Evolutionary conservation across 2,888 invertebrate genomes (phyloP), one percentile per base, ranked within the genome.

Genomic region (Ornithoptera alexandrae): DNA sequence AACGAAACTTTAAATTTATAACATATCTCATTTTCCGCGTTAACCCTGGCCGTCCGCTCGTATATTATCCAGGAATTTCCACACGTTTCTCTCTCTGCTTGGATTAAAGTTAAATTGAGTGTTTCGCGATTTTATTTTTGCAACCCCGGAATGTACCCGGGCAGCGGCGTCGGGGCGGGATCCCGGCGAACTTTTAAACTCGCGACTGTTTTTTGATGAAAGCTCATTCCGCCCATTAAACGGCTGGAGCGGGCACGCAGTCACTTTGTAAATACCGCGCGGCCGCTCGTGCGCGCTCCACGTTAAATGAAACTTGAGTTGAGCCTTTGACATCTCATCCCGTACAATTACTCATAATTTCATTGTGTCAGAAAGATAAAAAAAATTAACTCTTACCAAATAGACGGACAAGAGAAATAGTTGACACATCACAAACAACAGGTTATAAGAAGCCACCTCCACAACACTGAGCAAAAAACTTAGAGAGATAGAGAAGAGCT

Each of bases 61-160:
- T 70, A 70, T 64, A 60, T 63, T 53, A 65, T 60, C 64, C 72
- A 46, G 69, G 72, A 70, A 70, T 72, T 71, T 72, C 68, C 59
- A 63, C 69, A 69, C 72, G 71, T 65, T 70, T 59, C 65, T 63
- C 68, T 46, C 46, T 67, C 62, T 67, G 67, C 67, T 60, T 18
- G 69, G 71, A 72, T 68, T 73, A 65, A 70, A 71, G 69, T 71
- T 73, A 69, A 71, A 71, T 70, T 72, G 72, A 73, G 71, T 73
- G 69, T 65, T 72, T 69, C 65, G 62, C 57, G 60, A 58, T 67
- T 68, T 69, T 22, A 22, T 70, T 72, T 65, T 71, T 58, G 24
- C 60, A 24, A 53, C 50, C 0, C 46, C 12, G n/a, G 5, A 15
- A 46, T 61, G 62, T 58, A 61, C 65, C 50, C 61, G 24, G 63